Base-by-base conservation (phyloP, 2,113 vertebrate genomes). In the Rhinopithecus roxellana region DNA sequence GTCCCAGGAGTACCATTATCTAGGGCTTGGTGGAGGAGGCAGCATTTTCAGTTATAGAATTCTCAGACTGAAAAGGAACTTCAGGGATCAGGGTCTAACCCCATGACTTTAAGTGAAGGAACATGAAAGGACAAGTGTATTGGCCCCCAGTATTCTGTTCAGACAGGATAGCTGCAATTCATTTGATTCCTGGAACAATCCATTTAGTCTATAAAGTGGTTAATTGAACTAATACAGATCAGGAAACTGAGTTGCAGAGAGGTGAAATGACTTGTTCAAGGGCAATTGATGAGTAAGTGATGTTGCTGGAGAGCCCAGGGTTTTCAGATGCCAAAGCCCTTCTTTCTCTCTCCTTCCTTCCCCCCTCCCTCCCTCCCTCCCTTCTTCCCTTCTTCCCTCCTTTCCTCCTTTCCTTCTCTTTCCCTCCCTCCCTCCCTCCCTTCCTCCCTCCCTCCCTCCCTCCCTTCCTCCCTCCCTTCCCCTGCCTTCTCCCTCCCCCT, bases 181-280 rank as follows among this genome's bases (percentile, higher is more conserved):
- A 48, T 17, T 55, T 20, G 64, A 5, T 90, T 61, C 43, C 74
- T 8, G 27, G 59, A 80, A 50, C n/a, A 70, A 43, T 70, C 35
- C n/a, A 17, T 80, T 86, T 40, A 6, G 59, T 40, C 20, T 10
- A 0, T 69, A 48, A 55, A 75, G 45, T n/a, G 5, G 48, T 64
- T 91, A 50, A 85, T 48, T 84, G 92, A 75, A 84, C 10, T 59
- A 64, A 20, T 18, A 40, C 74, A 83, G 59, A 55, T 79, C n/a
- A 64, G 67, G 59, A 94, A 80, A 61, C 83, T 5, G 67, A 80
- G 40, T 8, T 70, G 27, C 61, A 30, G 40, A n/a, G 90, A 61
- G 22, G 13, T 43, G 61, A 52, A 35, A 30, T 16, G 48, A 64
- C 45, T 87, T 10, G 80, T 45, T 92, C 20, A 32, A 50, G 69